Conservation (phyloP, 2,888 invertebrate species). For the Gastracanthus pulcherrimus region DNA sequence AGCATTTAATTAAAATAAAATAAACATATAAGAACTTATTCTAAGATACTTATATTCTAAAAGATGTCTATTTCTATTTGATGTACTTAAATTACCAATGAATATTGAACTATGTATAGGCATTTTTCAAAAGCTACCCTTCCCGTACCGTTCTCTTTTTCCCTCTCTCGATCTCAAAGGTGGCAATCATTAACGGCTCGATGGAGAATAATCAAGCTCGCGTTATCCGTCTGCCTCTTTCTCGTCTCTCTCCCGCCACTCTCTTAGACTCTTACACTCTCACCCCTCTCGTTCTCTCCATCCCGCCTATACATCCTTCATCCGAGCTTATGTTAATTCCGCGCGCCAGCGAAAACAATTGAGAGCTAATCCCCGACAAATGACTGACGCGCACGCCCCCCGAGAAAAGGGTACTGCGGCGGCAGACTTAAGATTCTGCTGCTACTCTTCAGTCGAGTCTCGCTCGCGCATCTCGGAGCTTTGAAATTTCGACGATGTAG, state of each 20-base stretch:
- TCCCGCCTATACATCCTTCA: slow-evolving; percentile 71
- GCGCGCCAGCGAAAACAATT: slow-evolving; percentile 73
- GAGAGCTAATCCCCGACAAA: slow-evolving; percentile 77
- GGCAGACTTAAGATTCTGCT: slow-evolving; percentile 38
- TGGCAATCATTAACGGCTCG: slow-evolving; percentile 33
- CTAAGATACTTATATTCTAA: too few species aligned
- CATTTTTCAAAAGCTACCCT: neutral
- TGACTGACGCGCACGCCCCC: slow-evolving; percentile 70
- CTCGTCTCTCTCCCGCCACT: too few species aligned
- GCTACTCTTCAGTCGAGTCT: neutral
- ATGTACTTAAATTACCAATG: too few species aligned
- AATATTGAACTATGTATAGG: too few species aligned
- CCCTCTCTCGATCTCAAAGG: neutral
- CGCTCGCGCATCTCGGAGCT: neutral
- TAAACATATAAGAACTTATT: too few species aligned
- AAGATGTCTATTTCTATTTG: too few species aligned
- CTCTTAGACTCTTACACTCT: too few species aligned
- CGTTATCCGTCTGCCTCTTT: slow-evolving; percentile 22
- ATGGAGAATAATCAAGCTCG: slow-evolving; percentile 45
- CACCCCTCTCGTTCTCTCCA: neutral
- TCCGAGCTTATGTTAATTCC: slow-evolving; percentile 77
- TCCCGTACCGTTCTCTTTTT: neutral
- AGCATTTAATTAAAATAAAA: too few species aligned
- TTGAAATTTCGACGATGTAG: neutral
- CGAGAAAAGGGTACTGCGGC: slow-evolving; percentile 23